Evolutionary conservation across 1,140 invertebrate species (phyloP).

Genomic region (Meloidogyne floridensis): DNA sequence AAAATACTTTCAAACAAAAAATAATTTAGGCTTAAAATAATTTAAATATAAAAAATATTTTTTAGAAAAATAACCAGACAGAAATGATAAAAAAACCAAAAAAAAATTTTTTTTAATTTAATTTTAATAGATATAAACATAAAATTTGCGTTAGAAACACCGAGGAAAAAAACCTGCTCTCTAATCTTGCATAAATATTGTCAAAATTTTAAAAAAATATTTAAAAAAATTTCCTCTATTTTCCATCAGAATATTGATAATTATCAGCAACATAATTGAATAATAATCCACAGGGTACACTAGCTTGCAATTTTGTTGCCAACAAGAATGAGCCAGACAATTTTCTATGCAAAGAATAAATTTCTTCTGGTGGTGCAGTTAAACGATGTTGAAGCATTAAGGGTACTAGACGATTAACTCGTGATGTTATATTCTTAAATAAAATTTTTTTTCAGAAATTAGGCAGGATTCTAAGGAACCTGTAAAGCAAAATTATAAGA

Average conservation of each 20-base stretch:
- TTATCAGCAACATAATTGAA: slow-evolving; percentile 76
- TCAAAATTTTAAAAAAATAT: not conserved
- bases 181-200: slow-evolving; percentile 24
- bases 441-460: slow-evolving; percentile 20
- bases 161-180: too few species aligned
- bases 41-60: not conserved
- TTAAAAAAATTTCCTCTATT: not conserved
- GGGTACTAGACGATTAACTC: slow-evolving; percentile 84
- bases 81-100: not conserved
- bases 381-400: slow-evolving; percentile 90
- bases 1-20: not conserved
- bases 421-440: slow-evolving; percentile 75
- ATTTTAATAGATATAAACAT: too few species aligned
- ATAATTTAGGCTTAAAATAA: not conserved
- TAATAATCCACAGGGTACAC: slow-evolving; percentile 80
- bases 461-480: slow-evolving; percentile 16
- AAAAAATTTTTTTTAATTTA: not conserved
- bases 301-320: slow-evolving; percentile 84
- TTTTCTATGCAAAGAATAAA: slow-evolving; percentile 96
- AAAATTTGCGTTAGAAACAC: too few species aligned
- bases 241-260: slow-evolving; percentile 48
- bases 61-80: not conserved
- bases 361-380: slow-evolving; percentile 95
- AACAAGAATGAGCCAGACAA: slow-evolving; percentile 93
- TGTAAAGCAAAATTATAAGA: slow-evolving; percentile 60